phyloP scores from a whole-genome alignment of 2,888 invertebrate species.

The Melieria picta region DNA sequence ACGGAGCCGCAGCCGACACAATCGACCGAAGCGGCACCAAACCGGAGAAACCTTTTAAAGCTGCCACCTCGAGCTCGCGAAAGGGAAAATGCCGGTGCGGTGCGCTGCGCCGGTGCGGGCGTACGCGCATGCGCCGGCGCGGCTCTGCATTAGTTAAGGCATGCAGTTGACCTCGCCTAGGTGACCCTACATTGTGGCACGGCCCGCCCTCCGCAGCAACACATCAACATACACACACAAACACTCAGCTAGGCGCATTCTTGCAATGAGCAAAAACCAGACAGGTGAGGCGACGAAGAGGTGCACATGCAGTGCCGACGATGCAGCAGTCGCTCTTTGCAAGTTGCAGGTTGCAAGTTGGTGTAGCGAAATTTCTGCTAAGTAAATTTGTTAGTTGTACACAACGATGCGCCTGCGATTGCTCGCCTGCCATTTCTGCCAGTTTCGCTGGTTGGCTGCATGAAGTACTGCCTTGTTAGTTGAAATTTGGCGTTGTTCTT shows the following conservation, averaged over 20 bases:
- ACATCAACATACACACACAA: background rate
- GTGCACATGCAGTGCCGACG: no score
- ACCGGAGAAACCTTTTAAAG: slow-evolving; percentile 26
- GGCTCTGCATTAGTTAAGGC: slow-evolving; percentile 33
- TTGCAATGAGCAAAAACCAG: background rate
- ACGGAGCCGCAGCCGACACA: background rate
- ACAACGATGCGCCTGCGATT: no score
- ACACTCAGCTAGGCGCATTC: background rate
- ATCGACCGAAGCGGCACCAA: slow-evolving; percentile 1
- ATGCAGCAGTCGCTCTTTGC: no score
- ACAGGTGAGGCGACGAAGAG: no score
- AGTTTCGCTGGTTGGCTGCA: no score
- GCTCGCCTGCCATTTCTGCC: no score
- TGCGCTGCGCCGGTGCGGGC: background rate
- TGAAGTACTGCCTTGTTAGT: no score
- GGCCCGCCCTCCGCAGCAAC: background rate
- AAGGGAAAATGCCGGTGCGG: slow-evolving; percentile 9
- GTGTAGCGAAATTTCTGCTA: background rate
- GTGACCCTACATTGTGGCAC: slow-evolving; percentile 24
- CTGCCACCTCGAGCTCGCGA: slow-evolving; percentile 14
- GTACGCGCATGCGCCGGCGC: slow-evolving; percentile 22
- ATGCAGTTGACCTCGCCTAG: slow-evolving; percentile 36
- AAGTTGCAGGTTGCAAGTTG: no score
- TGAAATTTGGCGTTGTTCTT: no score
- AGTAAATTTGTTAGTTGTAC: slow-evolving; percentile 14